phyloP scores from a whole-genome alignment of 2,113 vertebrate species.

The Pipa parva region DNA sequence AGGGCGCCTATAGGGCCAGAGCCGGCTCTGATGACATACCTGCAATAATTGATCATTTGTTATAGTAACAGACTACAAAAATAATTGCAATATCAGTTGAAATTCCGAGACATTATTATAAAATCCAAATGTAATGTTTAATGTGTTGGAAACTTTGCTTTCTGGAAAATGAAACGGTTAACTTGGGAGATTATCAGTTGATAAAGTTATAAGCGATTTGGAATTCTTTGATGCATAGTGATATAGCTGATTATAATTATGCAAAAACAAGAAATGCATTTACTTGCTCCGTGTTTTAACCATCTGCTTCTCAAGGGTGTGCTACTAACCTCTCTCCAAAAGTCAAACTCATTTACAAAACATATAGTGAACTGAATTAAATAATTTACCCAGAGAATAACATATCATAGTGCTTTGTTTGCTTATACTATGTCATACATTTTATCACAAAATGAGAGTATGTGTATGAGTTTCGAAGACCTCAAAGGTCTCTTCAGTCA shows the following conservation, averaged over 20 bases:
- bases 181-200: background rate
- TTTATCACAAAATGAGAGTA: background rate
- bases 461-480: background rate
- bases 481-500: conserved; percentile 6
- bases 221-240: background rate
- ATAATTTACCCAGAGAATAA: background rate
- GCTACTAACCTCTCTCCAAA: background rate
- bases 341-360: background rate
- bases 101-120: no score
- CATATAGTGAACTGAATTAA: background rate
- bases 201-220: background rate
- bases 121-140: no score
- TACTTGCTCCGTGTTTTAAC: background rate
- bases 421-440: background rate
- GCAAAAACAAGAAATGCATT: background rate
- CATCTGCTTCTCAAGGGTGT: background rate
- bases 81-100: no score
- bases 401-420: background rate
- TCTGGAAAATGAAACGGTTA: no score
- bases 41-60: no score
- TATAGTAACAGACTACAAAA: no score
- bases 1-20: no score
- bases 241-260: background rate
- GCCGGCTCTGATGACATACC: no score
- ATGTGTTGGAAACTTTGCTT: no score